Base-by-base conservation (phyloP, 1,140 invertebrate genomes). In the Drosophila mauritiana region DNA sequence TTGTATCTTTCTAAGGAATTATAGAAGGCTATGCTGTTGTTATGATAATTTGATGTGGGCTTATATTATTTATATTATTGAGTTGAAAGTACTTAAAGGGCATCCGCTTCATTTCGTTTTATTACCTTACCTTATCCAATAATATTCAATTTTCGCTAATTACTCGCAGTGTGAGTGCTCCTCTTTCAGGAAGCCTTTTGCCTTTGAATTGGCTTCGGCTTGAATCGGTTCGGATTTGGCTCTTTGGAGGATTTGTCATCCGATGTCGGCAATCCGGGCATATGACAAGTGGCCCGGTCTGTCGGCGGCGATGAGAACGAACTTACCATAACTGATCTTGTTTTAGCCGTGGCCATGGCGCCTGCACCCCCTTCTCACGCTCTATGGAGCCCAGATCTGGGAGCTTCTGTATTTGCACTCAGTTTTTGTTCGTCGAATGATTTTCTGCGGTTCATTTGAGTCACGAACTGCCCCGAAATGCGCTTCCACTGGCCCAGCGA, bases 381-480 rank as follows among this genome's bases (percentile, higher is more conserved):
- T 59, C 65, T 58, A 15, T 31, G 31, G 31, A 31, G 31, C 40
- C 20, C 76, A 43, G 51, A 56, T 42, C 57, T 62, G 61, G 27
- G 15, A 36, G 63, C 63, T 77, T 54, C 51, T 77, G 73, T 75
- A 73, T 78, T 86, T 63, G 55, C 20, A 34, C 61, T 43, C 8
- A 46, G 49, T 56, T 78, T 77, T 45, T 58, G 63, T 53, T 55
- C 73, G 64, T 56, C 53, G 73, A 76, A 89, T 86, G 83, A 86
- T 88, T 89, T 88, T 89, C 83, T 88, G 83, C 83, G 83, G 83
- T 88, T 88, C 83, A 89, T 89, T 88, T 88, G 53, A 88, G 83
- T 88, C 83, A 88, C 83, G 83, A 88, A 89, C 74, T 89, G 84
- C 72, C 82, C 58, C 82, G 78, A 81, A 80, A 86, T 86, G 78